Conservation (phyloP, 2,113 vertebrate species). For the Muntiacus reevesi region DNA sequence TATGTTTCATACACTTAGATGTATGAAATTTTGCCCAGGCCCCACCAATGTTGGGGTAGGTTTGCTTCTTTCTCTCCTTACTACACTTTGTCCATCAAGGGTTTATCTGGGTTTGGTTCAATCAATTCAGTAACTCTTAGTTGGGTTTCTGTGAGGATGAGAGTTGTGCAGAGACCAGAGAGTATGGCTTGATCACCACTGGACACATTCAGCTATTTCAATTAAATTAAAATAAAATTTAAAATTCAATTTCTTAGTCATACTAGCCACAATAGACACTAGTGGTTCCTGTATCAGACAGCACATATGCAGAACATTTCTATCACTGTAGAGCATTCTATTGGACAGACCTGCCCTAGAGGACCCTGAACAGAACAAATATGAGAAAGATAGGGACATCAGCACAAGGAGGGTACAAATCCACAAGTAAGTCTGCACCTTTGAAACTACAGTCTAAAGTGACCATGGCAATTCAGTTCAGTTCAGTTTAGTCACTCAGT, state of each 20-base stretch:
- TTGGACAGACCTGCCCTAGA: background rate
- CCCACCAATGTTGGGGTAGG: background rate
- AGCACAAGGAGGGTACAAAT: rapidly evolving
- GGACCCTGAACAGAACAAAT: background rate
- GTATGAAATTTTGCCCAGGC: background rate
- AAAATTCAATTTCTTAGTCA: background rate
- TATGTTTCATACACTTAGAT: background rate
- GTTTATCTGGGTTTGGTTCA: too few species aligned
- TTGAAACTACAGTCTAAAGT: background rate
- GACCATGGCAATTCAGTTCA: background rate
- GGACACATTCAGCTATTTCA: background rate
- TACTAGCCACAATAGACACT: background rate
- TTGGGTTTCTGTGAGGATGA: background rate
- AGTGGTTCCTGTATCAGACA: background rate
- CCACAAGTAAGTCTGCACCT: background rate
- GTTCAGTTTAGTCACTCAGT: background rate
- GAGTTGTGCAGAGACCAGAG: background rate
- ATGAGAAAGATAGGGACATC: background rate
- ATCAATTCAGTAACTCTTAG: background rate
- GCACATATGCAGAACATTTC: rapidly evolving
- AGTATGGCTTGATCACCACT: background rate
- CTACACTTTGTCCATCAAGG: background rate
- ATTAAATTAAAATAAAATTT: background rate
- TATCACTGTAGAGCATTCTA: background rate
- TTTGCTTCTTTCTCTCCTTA: background rate